Percentiles rank a stretch among this genome's conserved stretches.
Evolutionary conservation across 2,113 vertebrate genomes (phyloP).

Genomic region (Periophthalmodon schlosseri): DNA sequence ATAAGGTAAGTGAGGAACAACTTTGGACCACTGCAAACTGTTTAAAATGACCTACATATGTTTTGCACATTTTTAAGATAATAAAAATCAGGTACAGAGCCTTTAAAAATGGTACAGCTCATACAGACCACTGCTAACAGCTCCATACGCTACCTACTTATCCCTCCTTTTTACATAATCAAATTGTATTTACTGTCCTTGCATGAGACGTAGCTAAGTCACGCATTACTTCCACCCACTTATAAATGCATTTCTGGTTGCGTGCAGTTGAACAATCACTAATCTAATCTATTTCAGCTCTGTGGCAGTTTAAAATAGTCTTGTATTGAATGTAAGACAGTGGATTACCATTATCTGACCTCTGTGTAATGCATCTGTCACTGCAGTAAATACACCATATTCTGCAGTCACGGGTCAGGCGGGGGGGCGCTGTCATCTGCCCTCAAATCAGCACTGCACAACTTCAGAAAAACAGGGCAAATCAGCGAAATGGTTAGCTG

Average conservation of each 20-base stretch:
- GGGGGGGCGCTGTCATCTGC: neutral
- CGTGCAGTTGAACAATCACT: neutral
- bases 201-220: neutral
- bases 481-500: no score
- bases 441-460: neutral
- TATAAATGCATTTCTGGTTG: neutral
- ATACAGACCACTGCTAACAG: no score
- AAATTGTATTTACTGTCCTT: neutral
- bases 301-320: conserved; percentile 4
- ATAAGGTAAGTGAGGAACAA: no score
- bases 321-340: conserved; percentile 1
- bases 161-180: no score
- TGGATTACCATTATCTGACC: conserved; percentile 19
- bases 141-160: no score
- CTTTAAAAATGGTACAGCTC: no score
- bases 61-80: no score
- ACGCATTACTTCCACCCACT: neutral
- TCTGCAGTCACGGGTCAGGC: neutral
- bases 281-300: neutral
- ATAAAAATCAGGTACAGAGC: no score
- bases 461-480: neutral
- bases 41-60: no score
- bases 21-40: no score
- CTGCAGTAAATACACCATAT: neutral
- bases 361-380: conserved; percentile 3